Evolutionary conservation across 2,113 vertebrate genomes (phyloP), one percentile per base, ranked within the genome.

Genomic region (Malurus elegans): DNA sequence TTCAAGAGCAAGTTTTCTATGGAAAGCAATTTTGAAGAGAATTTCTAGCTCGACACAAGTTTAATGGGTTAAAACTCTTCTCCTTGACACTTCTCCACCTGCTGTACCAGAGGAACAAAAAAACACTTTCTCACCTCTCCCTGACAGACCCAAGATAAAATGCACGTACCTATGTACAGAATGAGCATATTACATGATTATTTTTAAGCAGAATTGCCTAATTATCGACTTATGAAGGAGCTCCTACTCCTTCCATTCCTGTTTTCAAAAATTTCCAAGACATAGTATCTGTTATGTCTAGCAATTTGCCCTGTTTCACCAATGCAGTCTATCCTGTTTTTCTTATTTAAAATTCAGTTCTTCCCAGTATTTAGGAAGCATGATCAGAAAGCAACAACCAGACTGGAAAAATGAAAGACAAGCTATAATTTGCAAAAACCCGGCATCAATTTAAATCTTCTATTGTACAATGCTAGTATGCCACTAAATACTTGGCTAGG

Each of bases 31-130:
- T 81, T 66, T 60, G 10, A 83, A 38, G 28, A 19, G 10, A 36
- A 11, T 69, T 74, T 72, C 80, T 64, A 38, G 4, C 12, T 14
- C 0, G 0, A 21, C 11, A 8, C 13, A 8, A 12, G 20, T 65
- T 83, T 48, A 45, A 15, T 14, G 53, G 7, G 23, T 56, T 79
- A 60, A 81, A 60, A 85, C 19, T 12, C 8, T 4, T 29, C 8
- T 14, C 25, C 82, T 69, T 64, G 8, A 20, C 42, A 10, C 36
- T 86, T 83, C 45, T 13, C 19, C 6, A 5, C 9, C 28, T 64
- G 17, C 26, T 67, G 12, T 9, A 76, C 7, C 21, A 48, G 76
- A 65, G 16, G 11, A 58, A 89, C 2, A 11, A 62, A 54, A 50
- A 93, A 90, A 60, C 12, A 31, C 6, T 85, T 87, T 6, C 42